Conservation (phyloP, 2,113 vertebrate species). For the Percopsis transmontana region DNA sequence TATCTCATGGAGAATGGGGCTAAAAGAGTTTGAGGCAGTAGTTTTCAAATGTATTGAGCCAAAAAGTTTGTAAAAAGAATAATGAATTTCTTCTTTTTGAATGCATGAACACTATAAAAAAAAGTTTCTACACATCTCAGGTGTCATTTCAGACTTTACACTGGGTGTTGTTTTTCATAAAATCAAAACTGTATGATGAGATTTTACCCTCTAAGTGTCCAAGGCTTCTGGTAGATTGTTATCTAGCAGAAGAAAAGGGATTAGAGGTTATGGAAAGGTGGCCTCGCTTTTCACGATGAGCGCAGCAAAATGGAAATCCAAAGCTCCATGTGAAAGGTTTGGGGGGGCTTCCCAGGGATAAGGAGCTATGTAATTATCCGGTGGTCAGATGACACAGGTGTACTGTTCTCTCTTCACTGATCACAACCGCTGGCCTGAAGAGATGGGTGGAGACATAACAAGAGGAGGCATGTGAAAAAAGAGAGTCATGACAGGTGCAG, state of each 20-base stretch:
- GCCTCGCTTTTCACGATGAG: constrained; percentile 15
- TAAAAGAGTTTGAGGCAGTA: background rate
- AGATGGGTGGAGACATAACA: background rate
- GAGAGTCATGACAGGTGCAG: too few relatives aligned
- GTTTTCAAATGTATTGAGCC: too few relatives aligned
- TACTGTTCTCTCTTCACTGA: too few relatives aligned
- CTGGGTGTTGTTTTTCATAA: background rate
- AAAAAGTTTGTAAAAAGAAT: too few relatives aligned
- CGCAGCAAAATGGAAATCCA: constrained; percentile 16
- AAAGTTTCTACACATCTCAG: background rate
- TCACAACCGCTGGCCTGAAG: too few relatives aligned
- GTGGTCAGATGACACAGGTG: constrained; percentile 40
- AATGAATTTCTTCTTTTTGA: too few relatives aligned
- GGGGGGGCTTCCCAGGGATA: constrained; percentile 32
- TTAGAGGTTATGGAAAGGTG: constrained; percentile 15
- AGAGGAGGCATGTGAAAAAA: too few relatives aligned
- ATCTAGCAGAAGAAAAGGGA: background rate
- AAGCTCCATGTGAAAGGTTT: constrained; percentile 36
- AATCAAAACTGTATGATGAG: background rate
- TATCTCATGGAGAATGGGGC: background rate
- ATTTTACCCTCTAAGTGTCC: background rate
- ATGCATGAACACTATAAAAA: too few relatives aligned
- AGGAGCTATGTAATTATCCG: constrained; percentile 57
- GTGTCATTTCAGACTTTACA: background rate
- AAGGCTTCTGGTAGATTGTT: too few relatives aligned